Evolutionary conservation across 1,140 invertebrate genomes (phyloP).

Genomic region (Lamellibrachia luymesi): DNA sequence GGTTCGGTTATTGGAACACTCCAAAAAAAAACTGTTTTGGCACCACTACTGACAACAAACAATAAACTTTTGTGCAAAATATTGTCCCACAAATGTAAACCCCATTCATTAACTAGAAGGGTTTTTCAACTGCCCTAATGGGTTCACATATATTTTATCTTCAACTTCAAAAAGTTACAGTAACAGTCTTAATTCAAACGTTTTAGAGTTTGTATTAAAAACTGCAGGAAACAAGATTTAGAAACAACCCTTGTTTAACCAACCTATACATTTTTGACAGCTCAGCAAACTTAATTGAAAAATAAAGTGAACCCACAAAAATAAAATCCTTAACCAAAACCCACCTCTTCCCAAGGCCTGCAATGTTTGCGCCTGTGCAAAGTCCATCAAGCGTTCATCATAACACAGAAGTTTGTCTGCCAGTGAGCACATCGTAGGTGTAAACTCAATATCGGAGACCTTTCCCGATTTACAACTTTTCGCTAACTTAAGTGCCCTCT

Average conservation of each 20-base stretch:
- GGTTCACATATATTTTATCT: background rate
- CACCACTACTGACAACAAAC: too few species aligned
- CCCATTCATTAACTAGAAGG: background rate
- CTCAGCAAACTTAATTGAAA: background rate
- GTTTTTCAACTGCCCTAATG: background rate
- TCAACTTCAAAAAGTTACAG: background rate
- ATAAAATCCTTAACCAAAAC: conserved; percentile 11
- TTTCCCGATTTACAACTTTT: conserved; percentile 21
- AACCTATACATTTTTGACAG: background rate
- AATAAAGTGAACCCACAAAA: background rate
- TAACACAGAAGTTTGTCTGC: conserved; percentile 43
- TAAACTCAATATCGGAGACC: conserved; percentile 33
- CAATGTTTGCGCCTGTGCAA: conserved; percentile 55
- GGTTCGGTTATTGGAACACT: too few species aligned
- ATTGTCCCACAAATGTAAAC: background rate
- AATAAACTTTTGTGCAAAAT: background rate
- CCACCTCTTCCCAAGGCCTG: conserved; percentile 53
- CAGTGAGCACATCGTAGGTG: background rate
- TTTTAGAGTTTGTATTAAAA: background rate
- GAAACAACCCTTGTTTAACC: background rate
- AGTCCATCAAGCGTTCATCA: conserved; percentile 54
- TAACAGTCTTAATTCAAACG: background rate
- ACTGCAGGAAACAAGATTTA: background rate
- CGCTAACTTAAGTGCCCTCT: conserved; percentile 37
- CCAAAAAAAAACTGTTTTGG: too few species aligned